Percentiles rank a stretch among this genome's conserved stretches.
These are phyloP conservation scores for Drosophila hamatofila DNA, from an alignment of 2,888 invertebrate species.

Conservation along the genomic window DNA sequence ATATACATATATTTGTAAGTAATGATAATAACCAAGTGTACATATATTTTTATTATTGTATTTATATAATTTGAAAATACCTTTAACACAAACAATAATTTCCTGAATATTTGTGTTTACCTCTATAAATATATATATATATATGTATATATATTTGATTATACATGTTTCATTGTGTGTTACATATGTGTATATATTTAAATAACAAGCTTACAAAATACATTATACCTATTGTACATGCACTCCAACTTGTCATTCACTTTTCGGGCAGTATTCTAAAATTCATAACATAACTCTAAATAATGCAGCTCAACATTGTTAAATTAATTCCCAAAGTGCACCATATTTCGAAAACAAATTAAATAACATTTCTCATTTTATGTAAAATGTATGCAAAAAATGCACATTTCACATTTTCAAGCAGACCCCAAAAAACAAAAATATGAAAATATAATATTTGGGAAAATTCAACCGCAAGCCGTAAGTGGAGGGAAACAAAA, in stretches of 20 bases:
- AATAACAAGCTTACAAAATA: background rate
- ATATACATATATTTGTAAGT: background rate
- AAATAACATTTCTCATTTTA: background rate
- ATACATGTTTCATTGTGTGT: too few species aligned
- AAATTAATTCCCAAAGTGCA: background rate
- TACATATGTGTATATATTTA: background rate
- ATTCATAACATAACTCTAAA: background rate
- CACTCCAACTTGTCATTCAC: background rate
- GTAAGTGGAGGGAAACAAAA: background rate
- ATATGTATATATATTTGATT: too few species aligned
- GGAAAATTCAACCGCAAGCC: constrained; percentile 23
- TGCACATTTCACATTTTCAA: background rate
- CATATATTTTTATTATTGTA: background rate
- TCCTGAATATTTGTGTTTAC: background rate
- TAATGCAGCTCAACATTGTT: constrained; percentile 1
- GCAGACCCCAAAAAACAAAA: constrained; percentile 16
- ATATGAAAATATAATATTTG: constrained; percentile 54
- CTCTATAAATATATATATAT: too few species aligned
- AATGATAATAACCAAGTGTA: background rate
- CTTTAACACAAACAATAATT: background rate
- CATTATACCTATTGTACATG: background rate
- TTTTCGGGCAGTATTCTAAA: background rate
- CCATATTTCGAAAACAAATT: constrained; percentile 8
- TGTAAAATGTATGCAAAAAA: background rate
- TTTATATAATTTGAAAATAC: background rate